These are phyloP conservation scores for Lobophora halterata DNA, from an alignment of 2,888 invertebrate species.

Conservation along the genomic window DNA sequence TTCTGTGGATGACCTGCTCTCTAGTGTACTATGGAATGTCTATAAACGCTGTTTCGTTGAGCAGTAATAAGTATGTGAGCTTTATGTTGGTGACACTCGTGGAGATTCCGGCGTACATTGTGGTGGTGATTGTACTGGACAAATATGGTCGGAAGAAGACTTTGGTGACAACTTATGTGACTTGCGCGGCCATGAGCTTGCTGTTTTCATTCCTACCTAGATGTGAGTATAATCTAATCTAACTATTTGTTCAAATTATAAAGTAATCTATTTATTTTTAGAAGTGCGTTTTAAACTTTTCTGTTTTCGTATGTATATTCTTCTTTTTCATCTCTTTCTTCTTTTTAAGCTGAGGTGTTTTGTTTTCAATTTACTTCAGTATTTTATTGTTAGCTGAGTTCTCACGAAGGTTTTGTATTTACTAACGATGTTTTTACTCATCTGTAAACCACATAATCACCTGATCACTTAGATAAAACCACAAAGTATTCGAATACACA, in stretches of 20 bases:
- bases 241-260: neutral
- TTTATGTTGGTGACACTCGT: constrained; percentile 84
- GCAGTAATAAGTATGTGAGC: constrained; percentile 88
- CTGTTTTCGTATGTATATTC: too few species aligned
- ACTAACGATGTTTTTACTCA: too few species aligned
- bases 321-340: too few species aligned
- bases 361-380: too few species aligned
- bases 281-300: too few species aligned
- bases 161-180: constrained; percentile 80
- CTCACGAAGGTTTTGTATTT: too few species aligned
- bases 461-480: too few species aligned
- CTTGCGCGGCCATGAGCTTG: constrained; percentile 82
- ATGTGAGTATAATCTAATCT: constrained; percentile 62
- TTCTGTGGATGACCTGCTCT: constrained; percentile 89
- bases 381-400: too few species aligned
- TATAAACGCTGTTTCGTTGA: constrained; percentile 87
- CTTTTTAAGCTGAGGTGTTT: too few species aligned
- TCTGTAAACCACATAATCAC: too few species aligned
- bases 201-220: constrained; percentile 82
- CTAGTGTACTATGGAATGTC: constrained; percentile 90
- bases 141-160: constrained; percentile 84
- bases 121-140: constrained; percentile 84
- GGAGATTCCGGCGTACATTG: constrained; percentile 87
- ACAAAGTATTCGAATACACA: too few species aligned
- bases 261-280: neutral